Evolutionary conservation across 2,888 invertebrate genomes (phyloP).

Genomic region (Harmothoe impar): DNA sequence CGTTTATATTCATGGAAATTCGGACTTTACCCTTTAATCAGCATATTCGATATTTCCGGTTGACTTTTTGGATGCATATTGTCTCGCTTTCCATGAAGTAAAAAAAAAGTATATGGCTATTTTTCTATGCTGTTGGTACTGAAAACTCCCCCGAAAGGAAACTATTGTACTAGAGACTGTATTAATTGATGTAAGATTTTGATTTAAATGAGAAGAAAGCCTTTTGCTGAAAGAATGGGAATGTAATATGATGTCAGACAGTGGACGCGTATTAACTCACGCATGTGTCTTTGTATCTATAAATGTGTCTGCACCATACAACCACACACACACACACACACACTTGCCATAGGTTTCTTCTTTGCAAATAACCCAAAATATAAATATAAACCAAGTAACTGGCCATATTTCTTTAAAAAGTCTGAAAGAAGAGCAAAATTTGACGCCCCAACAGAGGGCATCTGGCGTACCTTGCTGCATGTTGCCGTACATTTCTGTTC

Average conservation of each 20-base stretch:
- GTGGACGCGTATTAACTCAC: conserved; percentile 7
- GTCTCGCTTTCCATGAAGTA: conserved; percentile 41
- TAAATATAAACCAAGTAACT: no score
- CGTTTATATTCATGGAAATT: conserved; percentile 46
- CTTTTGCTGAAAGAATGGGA: not conserved
- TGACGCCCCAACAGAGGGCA: no score
- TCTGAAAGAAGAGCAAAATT: not conserved
- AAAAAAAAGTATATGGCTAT: not conserved
- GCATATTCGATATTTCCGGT: not conserved
- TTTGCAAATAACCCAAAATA: not conserved
- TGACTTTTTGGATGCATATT: conserved; percentile 41
- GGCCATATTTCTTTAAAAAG: no score
- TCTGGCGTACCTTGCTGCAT: no score
- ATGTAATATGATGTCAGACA: not conserved
- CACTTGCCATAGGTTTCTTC: not conserved
- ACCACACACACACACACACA: not conserved
- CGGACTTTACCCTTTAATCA: conserved; percentile 6
- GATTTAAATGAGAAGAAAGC: not conserved
- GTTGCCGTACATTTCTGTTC: no score
- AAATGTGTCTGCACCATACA: conserved; percentile 41
- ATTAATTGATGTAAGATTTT: not conserved
- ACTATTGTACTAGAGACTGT: not conserved
- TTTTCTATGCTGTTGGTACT: conserved; percentile 20
- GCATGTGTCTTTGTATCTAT: conserved; percentile 52
- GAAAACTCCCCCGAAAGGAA: not conserved